Conservation (phyloP, 2,797 vertebrate genomes). For the Muraenolepis orangiensis region DNA sequence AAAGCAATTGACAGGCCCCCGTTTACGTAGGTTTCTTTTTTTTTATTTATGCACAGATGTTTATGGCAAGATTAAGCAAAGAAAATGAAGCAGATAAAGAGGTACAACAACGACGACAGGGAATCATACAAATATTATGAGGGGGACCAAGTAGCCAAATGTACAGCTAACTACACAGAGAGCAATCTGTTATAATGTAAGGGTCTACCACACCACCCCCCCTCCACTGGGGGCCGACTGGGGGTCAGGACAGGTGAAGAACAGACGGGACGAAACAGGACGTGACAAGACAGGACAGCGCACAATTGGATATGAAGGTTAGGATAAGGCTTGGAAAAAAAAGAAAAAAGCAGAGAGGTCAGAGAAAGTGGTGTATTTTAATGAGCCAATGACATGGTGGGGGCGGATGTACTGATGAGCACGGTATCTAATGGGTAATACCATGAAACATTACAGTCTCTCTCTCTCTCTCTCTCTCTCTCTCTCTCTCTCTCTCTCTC, state of each 20-base stretch:
- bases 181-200: no score
- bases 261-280: no score
- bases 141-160: not conserved
- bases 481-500: no score
- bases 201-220: not conserved
- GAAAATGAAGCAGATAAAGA: not conserved
- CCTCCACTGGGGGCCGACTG: not conserved
- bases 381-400: conserved; percentile 1
- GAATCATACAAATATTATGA: not conserved
- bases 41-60: not conserved
- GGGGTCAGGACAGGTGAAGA: not conserved
- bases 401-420: conserved; percentile 20
- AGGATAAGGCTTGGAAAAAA: not conserved
- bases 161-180: not conserved
- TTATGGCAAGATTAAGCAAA: not conserved
- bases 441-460: conserved; percentile 36
- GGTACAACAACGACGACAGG: not conserved
- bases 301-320: no score
- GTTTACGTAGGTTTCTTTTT: not conserved
- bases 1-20: not conserved
- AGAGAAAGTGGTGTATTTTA: conserved; percentile 7
- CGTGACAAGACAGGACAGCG: not conserved
- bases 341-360: conserved; percentile 7
- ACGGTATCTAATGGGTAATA: conserved; percentile 36
- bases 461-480: conserved; percentile 12